phyloP scores from a whole-genome alignment of 2,113 vertebrate genomes.

The Triplophysa rosa region DNA sequence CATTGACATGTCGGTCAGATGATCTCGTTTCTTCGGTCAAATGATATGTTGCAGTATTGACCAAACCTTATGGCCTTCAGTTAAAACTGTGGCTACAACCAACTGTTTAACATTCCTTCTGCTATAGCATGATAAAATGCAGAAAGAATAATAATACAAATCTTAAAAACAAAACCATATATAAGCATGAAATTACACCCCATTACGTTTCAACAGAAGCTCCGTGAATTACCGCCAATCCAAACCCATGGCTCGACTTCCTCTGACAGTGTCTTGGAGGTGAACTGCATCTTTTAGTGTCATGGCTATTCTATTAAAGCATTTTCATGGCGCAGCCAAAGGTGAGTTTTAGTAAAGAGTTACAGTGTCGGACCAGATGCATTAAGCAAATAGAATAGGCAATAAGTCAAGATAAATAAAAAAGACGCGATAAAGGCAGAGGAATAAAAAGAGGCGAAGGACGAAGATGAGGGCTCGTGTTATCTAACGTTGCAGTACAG shows the following conservation, averaged over 20 bases:
- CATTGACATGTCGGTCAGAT: too few species aligned
- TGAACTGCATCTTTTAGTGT: constrained; percentile 59
- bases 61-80: too few species aligned
- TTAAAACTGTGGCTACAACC: too few species aligned
- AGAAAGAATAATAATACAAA: neutral
- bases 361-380: constrained; percentile 58
- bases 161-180: neutral
- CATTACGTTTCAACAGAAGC: constrained; percentile 31
- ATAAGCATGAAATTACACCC: constrained; percentile 37
- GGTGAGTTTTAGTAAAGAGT: constrained; percentile 59
- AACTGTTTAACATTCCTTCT: too few species aligned
- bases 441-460: constrained; percentile 72
- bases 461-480: constrained; percentile 74
- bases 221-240: constrained; percentile 43
- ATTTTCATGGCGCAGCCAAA: constrained; percentile 54
- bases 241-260: constrained; percentile 47
- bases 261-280: constrained; percentile 53
- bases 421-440: constrained; percentile 55
- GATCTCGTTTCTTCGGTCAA: too few species aligned
- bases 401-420: constrained; percentile 67
- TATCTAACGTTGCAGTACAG: constrained; percentile 74
- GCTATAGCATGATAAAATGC: too few species aligned
- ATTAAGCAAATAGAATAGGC: constrained; percentile 63
- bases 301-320: constrained; percentile 58
- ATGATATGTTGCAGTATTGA: too few species aligned